phyloP scores from a whole-genome alignment of 1,140 invertebrate genomes.

The Bombus difficillimus region DNA sequence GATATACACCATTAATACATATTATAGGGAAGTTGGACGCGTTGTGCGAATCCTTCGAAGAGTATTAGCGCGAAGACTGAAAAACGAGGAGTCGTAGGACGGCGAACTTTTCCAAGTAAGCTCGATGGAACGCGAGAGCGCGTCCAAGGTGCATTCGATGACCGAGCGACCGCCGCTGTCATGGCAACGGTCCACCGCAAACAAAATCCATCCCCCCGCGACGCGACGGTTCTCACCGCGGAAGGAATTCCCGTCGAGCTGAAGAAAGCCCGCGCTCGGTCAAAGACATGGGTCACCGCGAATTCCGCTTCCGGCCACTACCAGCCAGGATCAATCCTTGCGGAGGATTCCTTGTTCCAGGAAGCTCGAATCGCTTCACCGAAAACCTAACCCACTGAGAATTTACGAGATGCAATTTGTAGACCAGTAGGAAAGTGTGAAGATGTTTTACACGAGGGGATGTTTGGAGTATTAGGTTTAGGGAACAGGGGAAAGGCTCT shows the following conservation, averaged over 20 bases:
- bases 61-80: background rate
- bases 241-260: slow-evolving; percentile 37
- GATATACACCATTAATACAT: background rate
- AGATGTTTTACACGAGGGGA: slow-evolving; percentile 13
- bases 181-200: slow-evolving; percentile 64
- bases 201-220: slow-evolving; percentile 54
- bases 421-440: background rate
- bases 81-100: background rate
- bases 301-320: slow-evolving; percentile 37
- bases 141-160: slow-evolving; percentile 60
- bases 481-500: background rate
- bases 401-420: slow-evolving; percentile 17
- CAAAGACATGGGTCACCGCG: slow-evolving; percentile 26
- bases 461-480: slow-evolving; percentile 1
- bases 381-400: background rate
- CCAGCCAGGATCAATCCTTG: slow-evolving; percentile 17
- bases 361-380: background rate
- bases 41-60: background rate
- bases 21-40: background rate
- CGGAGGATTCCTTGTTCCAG: slow-evolving; percentile 2
- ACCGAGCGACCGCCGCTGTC: slow-evolving; percentile 41
- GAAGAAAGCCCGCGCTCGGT: slow-evolving; percentile 46
- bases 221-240: slow-evolving; percentile 20
- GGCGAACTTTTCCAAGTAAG: slow-evolving; percentile 27
- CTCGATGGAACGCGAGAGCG: slow-evolving; percentile 10